Evolutionary conservation across 1,140 invertebrate species (phyloP).

Genomic region (Idris sp.): DNA sequence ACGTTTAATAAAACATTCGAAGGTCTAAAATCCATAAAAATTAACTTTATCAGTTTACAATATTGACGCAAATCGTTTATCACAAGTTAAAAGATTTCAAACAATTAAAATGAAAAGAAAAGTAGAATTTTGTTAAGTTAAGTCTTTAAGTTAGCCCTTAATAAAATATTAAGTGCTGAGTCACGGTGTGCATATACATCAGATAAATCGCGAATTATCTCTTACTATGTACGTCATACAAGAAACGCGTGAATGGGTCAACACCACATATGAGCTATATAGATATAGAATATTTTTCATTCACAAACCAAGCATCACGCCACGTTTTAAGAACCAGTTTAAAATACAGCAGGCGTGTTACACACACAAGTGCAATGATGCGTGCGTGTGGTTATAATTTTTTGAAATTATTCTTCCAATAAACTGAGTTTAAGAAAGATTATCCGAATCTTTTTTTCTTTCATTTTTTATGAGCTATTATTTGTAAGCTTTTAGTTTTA

Average conservation of each 20-base stretch:
- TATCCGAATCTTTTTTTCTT: too few species aligned
- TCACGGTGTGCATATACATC: constrained; percentile 41
- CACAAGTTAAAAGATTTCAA: too few species aligned
- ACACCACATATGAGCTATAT: constrained; percentile 53
- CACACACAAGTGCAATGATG: constrained; percentile 11
- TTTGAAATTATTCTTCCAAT: constrained; percentile 36
- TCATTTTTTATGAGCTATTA: too few species aligned
- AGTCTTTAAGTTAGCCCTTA: too few species aligned
- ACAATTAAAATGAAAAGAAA: too few species aligned
- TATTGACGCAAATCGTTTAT: too few species aligned
- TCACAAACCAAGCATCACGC: constrained; percentile 57
- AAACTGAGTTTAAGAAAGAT: constrained; percentile 26
- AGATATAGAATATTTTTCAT: constrained; percentile 61
- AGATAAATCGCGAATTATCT: constrained; percentile 44
- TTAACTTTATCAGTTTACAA: too few species aligned
- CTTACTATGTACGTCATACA: constrained; percentile 55
- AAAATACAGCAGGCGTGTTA: constrained; percentile 18
- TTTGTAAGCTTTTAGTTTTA: too few species aligned
- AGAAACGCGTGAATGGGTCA: constrained; percentile 60
- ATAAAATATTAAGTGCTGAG: constrained; percentile 58
- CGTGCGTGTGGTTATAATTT: constrained; percentile 32
- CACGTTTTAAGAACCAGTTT: constrained; percentile 57
- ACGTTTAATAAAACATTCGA: too few species aligned
- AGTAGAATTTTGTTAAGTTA: too few species aligned
- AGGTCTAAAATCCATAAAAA: too few species aligned